Evolutionary conservation across 2,113 vertebrate species (phyloP).

Genomic region (Pelodiscus sinensis): DNA sequence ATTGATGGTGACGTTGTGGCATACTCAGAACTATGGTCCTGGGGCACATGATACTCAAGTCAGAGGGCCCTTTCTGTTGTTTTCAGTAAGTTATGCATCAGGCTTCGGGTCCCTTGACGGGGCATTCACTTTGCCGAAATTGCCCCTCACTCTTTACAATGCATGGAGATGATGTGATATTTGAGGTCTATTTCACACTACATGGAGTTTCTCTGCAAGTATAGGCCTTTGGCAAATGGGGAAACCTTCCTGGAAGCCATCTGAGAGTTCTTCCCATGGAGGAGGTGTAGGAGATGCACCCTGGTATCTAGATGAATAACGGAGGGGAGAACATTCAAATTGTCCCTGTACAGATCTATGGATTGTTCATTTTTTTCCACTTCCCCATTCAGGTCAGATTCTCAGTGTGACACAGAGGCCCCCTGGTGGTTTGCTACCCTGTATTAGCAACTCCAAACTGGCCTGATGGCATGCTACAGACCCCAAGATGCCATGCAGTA

Average conservation of each 20-base stretch:
- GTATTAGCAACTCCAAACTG: too few species aligned
- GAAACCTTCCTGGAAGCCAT: background rate
- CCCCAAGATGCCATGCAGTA: too few species aligned
- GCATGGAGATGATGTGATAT: background rate
- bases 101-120: background rate
- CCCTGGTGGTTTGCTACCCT: background rate
- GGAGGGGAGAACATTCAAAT: background rate
- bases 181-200: background rate
- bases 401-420: background rate
- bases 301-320: background rate
- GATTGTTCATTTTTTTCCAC: background rate
- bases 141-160: background rate
- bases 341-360: background rate
- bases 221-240: background rate
- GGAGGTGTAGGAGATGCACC: background rate
- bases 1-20: background rate
- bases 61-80: background rate
- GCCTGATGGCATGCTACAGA: too few species aligned
- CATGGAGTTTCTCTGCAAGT: fast-evolving
- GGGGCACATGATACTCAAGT: background rate
- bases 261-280: background rate
- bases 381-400: background rate
- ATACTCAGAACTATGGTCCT: background rate
- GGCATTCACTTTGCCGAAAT: background rate
- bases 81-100: background rate